A percentile compares a stretch with the other conserved stretches of the same genome.
Evolutionary conservation across 2,888 invertebrate species (phyloP).

Genomic region (Pyrgus malvae): DNA sequence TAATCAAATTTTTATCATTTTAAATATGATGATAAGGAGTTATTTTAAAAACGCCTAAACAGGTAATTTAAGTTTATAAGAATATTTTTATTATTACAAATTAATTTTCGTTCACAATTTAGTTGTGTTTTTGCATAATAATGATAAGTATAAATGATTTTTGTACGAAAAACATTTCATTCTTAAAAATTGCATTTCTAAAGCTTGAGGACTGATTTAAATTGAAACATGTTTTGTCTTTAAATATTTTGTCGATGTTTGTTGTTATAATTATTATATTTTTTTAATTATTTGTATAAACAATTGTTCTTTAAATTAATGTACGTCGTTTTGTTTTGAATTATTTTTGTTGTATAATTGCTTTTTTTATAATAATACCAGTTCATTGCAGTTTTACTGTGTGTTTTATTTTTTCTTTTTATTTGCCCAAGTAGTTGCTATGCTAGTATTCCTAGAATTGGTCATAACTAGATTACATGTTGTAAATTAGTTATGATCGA

Average conservation of each 20-base stretch:
- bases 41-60: constrained; percentile 58
- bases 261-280: constrained; percentile 84
- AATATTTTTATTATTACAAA: constrained; percentile 46
- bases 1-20: constrained; percentile 39
- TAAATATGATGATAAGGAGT: constrained; percentile 49
- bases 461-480: constrained; percentile 50
- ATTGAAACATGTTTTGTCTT: constrained; percentile 80
- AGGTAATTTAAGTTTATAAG: constrained; percentile 62
- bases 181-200: constrained; percentile 79
- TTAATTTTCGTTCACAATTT: constrained; percentile 43
- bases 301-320: constrained; percentile 89
- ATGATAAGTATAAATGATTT: constrained; percentile 63
- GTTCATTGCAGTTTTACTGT: constrained; percentile 86
- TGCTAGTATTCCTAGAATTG: constrained; percentile 46
- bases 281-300: constrained; percentile 86
- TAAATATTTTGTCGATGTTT: constrained; percentile 83
- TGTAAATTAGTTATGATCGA: constrained; percentile 53
- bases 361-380: constrained; percentile 88
- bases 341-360: constrained; percentile 89
- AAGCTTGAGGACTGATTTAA: constrained; percentile 78
- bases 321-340: constrained; percentile 89
- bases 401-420: constrained; percentile 80
- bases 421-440: constrained; percentile 71
- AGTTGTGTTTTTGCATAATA: constrained; percentile 73
- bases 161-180: constrained; percentile 63